phyloP scores from a whole-genome alignment of 1,140 invertebrate species.

The Dendrolimus kikuchii region DNA sequence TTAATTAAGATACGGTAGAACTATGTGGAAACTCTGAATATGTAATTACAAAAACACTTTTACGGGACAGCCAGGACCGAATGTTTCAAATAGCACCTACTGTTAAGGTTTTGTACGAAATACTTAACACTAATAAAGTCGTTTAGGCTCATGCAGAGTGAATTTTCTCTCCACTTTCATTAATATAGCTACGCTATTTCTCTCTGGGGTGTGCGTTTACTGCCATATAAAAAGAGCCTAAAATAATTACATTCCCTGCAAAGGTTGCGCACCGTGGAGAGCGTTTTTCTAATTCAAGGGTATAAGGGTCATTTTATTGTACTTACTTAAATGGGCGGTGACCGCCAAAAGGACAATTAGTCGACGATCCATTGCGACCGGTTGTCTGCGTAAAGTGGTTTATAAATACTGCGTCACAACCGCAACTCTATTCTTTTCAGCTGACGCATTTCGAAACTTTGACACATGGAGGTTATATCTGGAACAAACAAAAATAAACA shows the following conservation, averaged over 20 bases:
- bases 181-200: background rate
- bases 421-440: slow-evolving; percentile 1
- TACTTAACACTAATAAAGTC: no score
- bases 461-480: no score
- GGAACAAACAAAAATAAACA: no score
- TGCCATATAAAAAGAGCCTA: slow-evolving; percentile 4
- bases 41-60: no score
- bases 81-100: background rate
- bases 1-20: slow-evolving; percentile 9
- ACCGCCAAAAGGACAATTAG: slow-evolving; percentile 37
- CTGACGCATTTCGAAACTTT: slow-evolving; percentile 2
- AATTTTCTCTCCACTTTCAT: slow-evolving; percentile 1
- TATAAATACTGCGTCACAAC: slow-evolving; percentile 2
- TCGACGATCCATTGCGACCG: slow-evolving; percentile 36
- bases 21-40: background rate
- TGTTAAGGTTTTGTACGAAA: background rate
- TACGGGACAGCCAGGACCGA: no score
- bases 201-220: background rate
- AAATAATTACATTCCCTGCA: slow-evolving; percentile 7
- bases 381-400: slow-evolving; percentile 2
- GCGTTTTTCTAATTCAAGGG: slow-evolving; percentile 5
- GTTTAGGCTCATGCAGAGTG: background rate
- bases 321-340: slow-evolving; percentile 50
- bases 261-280: slow-evolving; percentile 1
- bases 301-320: slow-evolving; percentile 10